Evolutionary conservation across 2,797 vertebrate species (phyloP).

Genomic region (Lates japonicus): DNA sequence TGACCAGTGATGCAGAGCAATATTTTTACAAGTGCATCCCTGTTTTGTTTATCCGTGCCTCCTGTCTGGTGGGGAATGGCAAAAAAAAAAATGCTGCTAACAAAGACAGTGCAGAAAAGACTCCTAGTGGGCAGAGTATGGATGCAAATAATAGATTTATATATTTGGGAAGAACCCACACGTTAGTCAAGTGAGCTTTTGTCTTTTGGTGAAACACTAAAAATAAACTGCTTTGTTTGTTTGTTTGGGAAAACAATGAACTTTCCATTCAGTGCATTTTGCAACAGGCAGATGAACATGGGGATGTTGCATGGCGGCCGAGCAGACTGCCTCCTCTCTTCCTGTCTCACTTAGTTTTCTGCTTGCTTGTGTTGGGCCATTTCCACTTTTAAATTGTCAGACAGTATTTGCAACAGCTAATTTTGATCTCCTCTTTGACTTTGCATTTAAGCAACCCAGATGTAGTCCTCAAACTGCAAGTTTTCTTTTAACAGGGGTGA

Average conservation of each 20-base stretch:
- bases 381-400: slow-evolving; percentile 9
- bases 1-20: background rate
- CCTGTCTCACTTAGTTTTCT: slow-evolving; percentile 12
- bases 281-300: background rate
- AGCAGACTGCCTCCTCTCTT: background rate
- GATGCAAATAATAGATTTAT: background rate
- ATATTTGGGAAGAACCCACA: background rate
- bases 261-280: slow-evolving; percentile 5
- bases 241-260: background rate
- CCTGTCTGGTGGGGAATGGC: background rate
- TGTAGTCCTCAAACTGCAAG: slow-evolving; percentile 28
- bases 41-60: background rate
- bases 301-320: slow-evolving; percentile 37
- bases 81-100: background rate
- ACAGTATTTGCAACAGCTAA: background rate
- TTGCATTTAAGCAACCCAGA: slow-evolving; percentile 48
- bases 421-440: slow-evolving; percentile 31
- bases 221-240: background rate
- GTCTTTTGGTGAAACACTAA: background rate
- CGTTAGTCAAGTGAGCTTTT: background rate
- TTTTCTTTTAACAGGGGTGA: slow-evolving; percentile 43
- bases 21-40: background rate
- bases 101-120: background rate
- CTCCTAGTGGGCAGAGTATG: too few species aligned
- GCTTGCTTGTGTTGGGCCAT: slow-evolving; percentile 26